Evolutionary conservation across 1,140 invertebrate species (phyloP).

Genomic region (Hycleus phaleratus): DNA sequence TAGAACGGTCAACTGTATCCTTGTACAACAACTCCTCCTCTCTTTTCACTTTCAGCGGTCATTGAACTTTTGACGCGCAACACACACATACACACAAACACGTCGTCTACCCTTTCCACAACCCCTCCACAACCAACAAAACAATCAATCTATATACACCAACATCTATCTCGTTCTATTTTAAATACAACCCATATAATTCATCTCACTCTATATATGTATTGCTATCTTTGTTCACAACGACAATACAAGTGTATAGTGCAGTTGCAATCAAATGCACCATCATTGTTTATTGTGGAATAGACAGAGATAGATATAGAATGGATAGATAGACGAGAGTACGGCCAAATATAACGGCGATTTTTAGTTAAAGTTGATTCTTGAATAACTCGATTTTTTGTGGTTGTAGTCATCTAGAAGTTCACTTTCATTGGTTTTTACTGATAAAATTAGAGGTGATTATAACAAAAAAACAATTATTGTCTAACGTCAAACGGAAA

Average conservation of each 20-base stretch:
- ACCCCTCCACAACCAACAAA: conserved; percentile 21
- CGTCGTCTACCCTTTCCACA: conserved; percentile 6
- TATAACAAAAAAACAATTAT: too few species aligned
- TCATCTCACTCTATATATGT: too few species aligned
- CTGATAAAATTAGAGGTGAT: too few species aligned
- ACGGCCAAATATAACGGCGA: conserved; percentile 31
- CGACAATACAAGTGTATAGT: conserved; percentile 1
- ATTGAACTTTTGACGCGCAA: conserved; percentile 19
- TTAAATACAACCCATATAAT: too few species aligned
- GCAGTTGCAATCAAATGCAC: background rate
- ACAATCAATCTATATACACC: too few species aligned
- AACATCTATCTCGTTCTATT: too few species aligned
- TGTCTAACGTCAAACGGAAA: too few species aligned
- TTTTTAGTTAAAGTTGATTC: background rate
- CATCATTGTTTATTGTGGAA: background rate
- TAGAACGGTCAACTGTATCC: conserved; percentile 16
- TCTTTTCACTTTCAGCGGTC: conserved; percentile 36
- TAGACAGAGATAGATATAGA: too few species aligned
- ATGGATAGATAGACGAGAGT: background rate
- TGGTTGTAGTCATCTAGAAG: too few species aligned
- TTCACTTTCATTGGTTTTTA: background rate
- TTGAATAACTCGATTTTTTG: background rate
- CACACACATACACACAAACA: background rate
- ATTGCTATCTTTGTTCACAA: background rate
- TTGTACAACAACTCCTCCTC: conserved; percentile 30